Evolutionary conservation across 2,888 invertebrate species (phyloP).

Genomic region (Trypoxylon attenuatum): DNA sequence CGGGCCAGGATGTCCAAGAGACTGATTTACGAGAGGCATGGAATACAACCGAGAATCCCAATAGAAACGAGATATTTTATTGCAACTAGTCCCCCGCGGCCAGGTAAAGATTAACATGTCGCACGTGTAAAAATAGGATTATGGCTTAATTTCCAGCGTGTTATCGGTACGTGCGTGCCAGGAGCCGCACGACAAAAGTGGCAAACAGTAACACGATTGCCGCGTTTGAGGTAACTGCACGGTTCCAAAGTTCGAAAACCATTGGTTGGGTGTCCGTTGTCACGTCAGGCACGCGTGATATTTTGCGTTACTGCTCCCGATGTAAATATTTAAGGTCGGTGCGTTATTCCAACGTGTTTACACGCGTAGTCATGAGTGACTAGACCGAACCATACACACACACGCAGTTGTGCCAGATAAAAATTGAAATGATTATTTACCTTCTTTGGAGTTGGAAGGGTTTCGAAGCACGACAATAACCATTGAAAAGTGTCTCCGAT

Average conservation of each 20-base stretch:
- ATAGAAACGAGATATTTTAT: constrained; percentile 48
- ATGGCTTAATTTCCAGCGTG: constrained; percentile 29
- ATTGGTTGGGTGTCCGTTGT: too few species aligned
- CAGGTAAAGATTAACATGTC: constrained; percentile 46
- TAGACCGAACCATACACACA: too few species aligned
- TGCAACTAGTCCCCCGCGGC: constrained; percentile 35
- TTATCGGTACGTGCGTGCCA: neutral
- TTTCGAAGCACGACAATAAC: constrained; percentile 1
- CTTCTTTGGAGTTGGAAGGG: neutral
- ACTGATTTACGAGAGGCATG: constrained; percentile 38
- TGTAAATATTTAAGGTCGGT: too few species aligned
- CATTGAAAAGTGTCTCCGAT: neutral
- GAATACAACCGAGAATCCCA: constrained; percentile 41
- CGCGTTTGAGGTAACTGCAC: too few species aligned
- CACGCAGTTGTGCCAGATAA: too few species aligned
- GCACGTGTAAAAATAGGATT: constrained; percentile 41
- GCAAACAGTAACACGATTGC: too few species aligned
- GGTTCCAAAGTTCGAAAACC: too few species aligned
- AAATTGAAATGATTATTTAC: neutral
- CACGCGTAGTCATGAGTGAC: too few species aligned
- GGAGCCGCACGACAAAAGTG: constrained; percentile 12
- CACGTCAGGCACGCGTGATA: too few species aligned
- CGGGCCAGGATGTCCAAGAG: constrained; percentile 31
- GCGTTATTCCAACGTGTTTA: too few species aligned
- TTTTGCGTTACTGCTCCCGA: too few species aligned